Evolutionary conservation across 2,797 vertebrate species (phyloP).

Genomic region (Sebastes iracundus): DNA sequence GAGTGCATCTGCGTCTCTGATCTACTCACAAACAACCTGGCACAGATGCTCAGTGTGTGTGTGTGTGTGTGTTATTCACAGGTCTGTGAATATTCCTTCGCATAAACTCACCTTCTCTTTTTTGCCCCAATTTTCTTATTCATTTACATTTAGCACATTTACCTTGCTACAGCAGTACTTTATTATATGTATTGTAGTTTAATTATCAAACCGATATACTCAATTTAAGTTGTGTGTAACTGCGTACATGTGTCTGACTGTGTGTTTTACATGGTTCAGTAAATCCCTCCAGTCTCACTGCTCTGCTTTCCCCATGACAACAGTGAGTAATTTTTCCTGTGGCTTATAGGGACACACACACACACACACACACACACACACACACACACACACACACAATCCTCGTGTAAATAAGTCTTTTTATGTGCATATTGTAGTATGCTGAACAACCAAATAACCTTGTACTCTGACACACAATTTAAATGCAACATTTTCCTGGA

Average conservation of each 20-base stretch:
- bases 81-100: neutral
- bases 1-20: constrained; percentile 34
- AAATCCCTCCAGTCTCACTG: constrained; percentile 44
- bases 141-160: neutral
- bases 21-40: constrained; percentile 31
- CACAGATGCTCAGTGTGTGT: constrained; percentile 19
- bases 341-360: constrained; percentile 6
- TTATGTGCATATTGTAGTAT: constrained; percentile 11
- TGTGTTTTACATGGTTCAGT: constrained; percentile 58
- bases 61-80: neutral
- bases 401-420: constrained; percentile 43
- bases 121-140: neutral
- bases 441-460: constrained; percentile 38
- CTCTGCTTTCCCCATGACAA: constrained; percentile 64
- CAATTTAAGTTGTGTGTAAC: constrained; percentile 8
- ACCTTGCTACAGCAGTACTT: neutral
- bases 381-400: neutral
- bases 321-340: constrained; percentile 60
- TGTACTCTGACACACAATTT: constrained; percentile 14
- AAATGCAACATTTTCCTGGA: constrained; percentile 10
- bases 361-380: neutral
- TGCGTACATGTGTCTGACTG: constrained; percentile 16
- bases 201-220: neutral
- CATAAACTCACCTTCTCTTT: neutral
- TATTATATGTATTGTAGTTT: neutral